Base-by-base conservation (phyloP, 2,888 invertebrate species). In the Protonemura montana region DNA sequence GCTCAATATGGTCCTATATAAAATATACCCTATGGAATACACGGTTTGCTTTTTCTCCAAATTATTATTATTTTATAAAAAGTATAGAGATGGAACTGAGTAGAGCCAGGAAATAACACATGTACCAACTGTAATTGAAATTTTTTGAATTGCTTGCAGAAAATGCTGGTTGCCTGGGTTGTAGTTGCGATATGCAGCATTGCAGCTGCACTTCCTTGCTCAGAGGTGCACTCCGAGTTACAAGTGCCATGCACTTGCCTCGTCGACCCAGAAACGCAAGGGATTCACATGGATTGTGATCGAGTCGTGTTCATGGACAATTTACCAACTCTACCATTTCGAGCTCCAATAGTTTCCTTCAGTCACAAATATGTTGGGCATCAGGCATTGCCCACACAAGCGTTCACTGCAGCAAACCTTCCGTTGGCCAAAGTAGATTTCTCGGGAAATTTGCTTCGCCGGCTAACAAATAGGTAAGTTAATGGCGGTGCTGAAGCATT, bases 251-350 rank as follows among this genome's bases (percentile, higher is more conserved):
- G 97, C 92, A 92, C 93, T 42, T 94, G 94, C 88, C 90, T 91
- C 0, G 29, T 89, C 26, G 94, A 94, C 90, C 91, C 91, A 89
- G 90, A 91, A 87, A 76, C 84, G 16, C 29, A 84, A 2, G 91
- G 94, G 86, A 94, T 97, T 88, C 92, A 94, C 89, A 94, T 97
- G 93, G 94, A 97, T 91, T 98, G 98, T 91, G 97, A 98, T 92
- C 92, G 94, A 10, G 95, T 97, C 29, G 96, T 97, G 35, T 97
- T 97, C 90, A 93, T 95, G 30, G 94, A 95, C 5, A 97, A 97
- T 90, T 95, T 95, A 88, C 95, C 97, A 0, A 92, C 95, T 13
- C 91, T 96, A 89, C 96, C 97, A 0, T 95, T 94, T 89, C 95
- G 95, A 82, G 96, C 96, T 29, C 97, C 96, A 0, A 95, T 98